Evolutionary conservation across 2,113 vertebrate species (phyloP).

Genomic region (Pteruthius melanotis): DNA sequence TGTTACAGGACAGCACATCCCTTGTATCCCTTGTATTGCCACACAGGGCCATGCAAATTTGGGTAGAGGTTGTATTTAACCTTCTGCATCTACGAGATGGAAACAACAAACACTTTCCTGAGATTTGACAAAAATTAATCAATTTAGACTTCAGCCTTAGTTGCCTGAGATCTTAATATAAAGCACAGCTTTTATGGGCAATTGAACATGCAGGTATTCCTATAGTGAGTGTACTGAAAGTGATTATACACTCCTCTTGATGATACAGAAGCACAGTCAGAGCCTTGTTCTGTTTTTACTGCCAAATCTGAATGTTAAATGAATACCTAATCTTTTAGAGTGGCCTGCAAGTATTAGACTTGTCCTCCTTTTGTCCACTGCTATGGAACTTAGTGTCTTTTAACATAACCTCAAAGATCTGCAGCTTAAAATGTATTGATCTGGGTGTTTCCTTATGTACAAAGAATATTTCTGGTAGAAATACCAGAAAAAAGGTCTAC

Average conservation of each 20-base stretch:
- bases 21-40: background rate
- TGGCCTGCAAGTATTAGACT: background rate
- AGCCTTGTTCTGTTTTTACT: background rate
- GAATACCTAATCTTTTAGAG: background rate
- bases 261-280: background rate
- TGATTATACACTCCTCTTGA: background rate
- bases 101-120: background rate
- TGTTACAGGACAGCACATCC: background rate
- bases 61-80: background rate
- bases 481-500: background rate
- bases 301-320: background rate
- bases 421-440: background rate
- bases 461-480: background rate
- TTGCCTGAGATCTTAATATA: background rate
- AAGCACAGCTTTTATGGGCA: background rate
- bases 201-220: background rate
- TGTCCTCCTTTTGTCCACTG: background rate
- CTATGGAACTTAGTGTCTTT: background rate
- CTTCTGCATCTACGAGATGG: background rate
- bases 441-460: background rate
- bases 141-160: background rate
- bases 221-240: background rate
- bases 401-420: background rate
- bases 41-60: background rate
- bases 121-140: background rate